These are phyloP conservation scores for Cephus rjabovi DNA, from an alignment of 2,888 invertebrate genomes.

Conservation along the genomic window DNA sequence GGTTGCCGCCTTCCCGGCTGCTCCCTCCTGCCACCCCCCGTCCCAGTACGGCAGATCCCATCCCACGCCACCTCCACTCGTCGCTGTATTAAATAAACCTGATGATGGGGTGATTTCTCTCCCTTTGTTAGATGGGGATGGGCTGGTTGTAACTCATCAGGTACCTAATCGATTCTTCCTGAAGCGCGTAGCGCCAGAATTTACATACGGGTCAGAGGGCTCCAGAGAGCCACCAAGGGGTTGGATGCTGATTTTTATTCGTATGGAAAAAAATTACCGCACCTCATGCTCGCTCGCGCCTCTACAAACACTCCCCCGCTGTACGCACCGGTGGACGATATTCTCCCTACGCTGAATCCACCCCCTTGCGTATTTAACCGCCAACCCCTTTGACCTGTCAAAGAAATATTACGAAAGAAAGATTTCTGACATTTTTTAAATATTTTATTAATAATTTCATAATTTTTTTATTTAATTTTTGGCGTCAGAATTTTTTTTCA, in stretches of 20 bases:
- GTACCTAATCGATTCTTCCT: slow-evolving; percentile 24
- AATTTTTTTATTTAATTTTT: too few relatives aligned
- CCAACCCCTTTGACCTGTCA: too few relatives aligned
- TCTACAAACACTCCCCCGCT: too few relatives aligned
- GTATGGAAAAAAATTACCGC: neutral
- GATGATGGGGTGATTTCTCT: slow-evolving; percentile 54
- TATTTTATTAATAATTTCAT: neutral
- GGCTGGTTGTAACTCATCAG: slow-evolving; percentile 21
- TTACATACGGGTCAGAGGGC: neutral
- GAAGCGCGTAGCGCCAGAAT: slow-evolving; percentile 10
- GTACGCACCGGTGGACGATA: too few relatives aligned
- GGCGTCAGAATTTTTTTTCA: too few relatives aligned
- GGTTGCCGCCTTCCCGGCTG: slow-evolving; percentile 40
- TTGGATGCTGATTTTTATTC: slow-evolving; percentile 1
- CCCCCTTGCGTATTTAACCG: too few relatives aligned
- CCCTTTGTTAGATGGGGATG: slow-evolving; percentile 27
- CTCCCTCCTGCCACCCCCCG: slow-evolving; percentile 19
- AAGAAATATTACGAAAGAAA: too few relatives aligned
- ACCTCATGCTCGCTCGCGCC: too few relatives aligned
- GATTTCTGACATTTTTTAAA: too few relatives aligned
- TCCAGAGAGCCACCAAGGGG: too few relatives aligned
- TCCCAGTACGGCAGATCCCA: slow-evolving; percentile 1
- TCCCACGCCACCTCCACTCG: slow-evolving; percentile 18
- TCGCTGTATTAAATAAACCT: slow-evolving; percentile 59
- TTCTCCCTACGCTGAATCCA: too few relatives aligned